Evolutionary conservation across 2,113 vertebrate genomes (phyloP).

Genomic region (Sisor rabdophorus): DNA sequence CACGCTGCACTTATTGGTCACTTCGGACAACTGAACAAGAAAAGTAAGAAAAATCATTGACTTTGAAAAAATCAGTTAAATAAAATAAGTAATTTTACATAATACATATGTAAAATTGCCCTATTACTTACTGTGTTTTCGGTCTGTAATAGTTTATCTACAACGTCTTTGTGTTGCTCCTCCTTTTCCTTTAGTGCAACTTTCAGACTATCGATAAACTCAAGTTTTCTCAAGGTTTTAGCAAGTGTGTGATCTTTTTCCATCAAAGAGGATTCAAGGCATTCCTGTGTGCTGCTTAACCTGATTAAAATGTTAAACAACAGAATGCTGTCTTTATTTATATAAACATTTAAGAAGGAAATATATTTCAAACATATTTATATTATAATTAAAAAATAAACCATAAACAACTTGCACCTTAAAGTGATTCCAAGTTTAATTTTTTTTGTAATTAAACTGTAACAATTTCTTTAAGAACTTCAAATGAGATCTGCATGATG

Average conservation of each 20-base stretch:
- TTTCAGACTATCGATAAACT: constrained; percentile 68
- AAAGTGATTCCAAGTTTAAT: too few species aligned
- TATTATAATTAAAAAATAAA: too few species aligned
- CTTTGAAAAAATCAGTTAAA: background rate
- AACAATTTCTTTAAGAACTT: too few species aligned
- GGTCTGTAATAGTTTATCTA: constrained; percentile 71
- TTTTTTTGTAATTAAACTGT: too few species aligned
- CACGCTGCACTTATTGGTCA: constrained; percentile 65
- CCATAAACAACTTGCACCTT: too few species aligned
- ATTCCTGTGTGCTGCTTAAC: constrained; percentile 76
- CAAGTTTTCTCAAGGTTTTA: constrained; percentile 68
- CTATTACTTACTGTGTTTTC: constrained; percentile 70
- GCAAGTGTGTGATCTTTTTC: constrained; percentile 80
- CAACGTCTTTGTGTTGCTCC: constrained; percentile 65
- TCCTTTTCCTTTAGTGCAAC: constrained; percentile 73
- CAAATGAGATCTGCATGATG: too few species aligned
- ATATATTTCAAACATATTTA: too few species aligned
- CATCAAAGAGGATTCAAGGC: constrained; percentile 79
- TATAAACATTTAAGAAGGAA: too few species aligned
- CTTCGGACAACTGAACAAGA: constrained; percentile 68
- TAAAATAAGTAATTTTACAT: too few species aligned
- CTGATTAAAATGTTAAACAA: constrained; percentile 47
- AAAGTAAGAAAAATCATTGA: background rate
- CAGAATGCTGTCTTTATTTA: too few species aligned
- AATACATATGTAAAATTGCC: background rate